Evolutionary conservation across 2,797 vertebrate genomes (phyloP).

Genomic region (Mallotus villosus): DNA sequence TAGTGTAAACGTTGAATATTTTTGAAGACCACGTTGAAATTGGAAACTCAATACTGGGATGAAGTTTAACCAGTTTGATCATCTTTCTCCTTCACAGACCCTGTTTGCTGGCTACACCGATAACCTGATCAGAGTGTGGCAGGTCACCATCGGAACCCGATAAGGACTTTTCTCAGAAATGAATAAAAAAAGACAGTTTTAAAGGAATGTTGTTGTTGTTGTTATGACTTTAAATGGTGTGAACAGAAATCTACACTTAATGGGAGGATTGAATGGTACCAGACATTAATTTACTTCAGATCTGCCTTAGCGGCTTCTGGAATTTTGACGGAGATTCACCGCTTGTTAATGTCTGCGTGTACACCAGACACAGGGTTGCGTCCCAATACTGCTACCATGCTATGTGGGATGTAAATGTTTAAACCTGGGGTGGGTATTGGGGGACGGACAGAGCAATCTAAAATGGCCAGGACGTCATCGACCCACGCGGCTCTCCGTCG

Average conservation of each 20-base stretch:
- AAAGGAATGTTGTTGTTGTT: slow-evolving; percentile 42
- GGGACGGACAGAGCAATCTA: no score
- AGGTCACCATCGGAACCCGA: slow-evolving; percentile 95
- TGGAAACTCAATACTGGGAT: background rate
- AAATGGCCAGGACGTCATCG: background rate
- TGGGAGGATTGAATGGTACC: no score
- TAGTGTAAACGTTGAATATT: background rate
- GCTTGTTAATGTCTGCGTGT: no score
- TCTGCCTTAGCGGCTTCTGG: no score
- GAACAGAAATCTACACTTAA: no score
- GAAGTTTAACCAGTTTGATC: background rate
- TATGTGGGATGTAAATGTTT: no score
- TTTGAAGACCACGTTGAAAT: background rate
- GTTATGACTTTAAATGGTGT: background rate
- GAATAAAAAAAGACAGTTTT: slow-evolving; percentile 73
- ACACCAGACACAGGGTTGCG: no score
- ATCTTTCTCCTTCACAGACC: slow-evolving; percentile 72
- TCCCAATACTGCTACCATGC: no score
- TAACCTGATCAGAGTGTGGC: slow-evolving; percentile 97
- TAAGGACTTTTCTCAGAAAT: slow-evolving; percentile 73
- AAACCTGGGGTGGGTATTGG: no score
- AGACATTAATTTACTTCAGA: no score
- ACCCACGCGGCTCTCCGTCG: background rate
- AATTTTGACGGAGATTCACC: no score
- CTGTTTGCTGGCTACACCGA: slow-evolving; percentile 97